Percentiles rank a stretch among this genome's conserved stretches.
Conservation (phyloP, 2,888 invertebrate species). For the Aleiodes testaceus region DNA sequence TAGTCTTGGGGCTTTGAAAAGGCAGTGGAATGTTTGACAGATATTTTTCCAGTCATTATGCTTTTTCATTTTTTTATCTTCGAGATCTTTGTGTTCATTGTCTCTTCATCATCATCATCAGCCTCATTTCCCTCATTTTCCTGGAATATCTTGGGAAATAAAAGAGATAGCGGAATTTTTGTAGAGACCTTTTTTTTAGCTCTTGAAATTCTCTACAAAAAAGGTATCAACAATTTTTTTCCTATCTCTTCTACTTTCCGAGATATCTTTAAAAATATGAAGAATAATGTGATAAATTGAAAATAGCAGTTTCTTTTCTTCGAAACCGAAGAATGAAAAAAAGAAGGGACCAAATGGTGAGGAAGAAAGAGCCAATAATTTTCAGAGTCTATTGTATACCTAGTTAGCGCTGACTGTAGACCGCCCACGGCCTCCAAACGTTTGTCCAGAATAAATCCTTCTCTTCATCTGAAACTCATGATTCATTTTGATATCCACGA, state of each 20-base stretch:
- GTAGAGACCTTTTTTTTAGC: too few species aligned
- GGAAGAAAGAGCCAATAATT: conserved; percentile 41
- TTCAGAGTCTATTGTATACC: conserved; percentile 63
- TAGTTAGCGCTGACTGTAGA: conserved; percentile 64
- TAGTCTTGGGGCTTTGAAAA: conserved; percentile 60
- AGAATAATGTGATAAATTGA: too few species aligned
- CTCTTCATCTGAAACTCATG: conserved; percentile 48
- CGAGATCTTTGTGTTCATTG: conserved; percentile 31
- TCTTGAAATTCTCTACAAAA: conserved; percentile 30
- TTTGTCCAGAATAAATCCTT: conserved; percentile 52
- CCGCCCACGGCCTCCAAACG: conserved; percentile 58
- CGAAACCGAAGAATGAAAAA: conserved; percentile 28
- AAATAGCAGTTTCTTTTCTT: not conserved
- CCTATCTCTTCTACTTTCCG: conserved; percentile 4
- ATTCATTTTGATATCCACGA: conserved; percentile 61
- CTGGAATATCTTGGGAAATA: too few species aligned
- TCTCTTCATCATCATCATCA: conserved; percentile 26
- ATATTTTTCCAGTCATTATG: conserved; percentile 70
- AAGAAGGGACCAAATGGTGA: conserved; percentile 19
- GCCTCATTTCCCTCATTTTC: too few species aligned
- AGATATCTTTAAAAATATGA: conserved; percentile 1
- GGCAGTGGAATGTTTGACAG: conserved; percentile 71
- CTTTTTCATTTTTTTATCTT: conserved; percentile 46
- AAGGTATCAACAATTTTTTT: too few species aligned
- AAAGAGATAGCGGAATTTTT: too few species aligned